A percentile compares a stretch with the other conserved stretches of the same genome.
Conservation (phyloP, 2,113 vertebrate genomes). For the Eubucco bourcierii region DNA sequence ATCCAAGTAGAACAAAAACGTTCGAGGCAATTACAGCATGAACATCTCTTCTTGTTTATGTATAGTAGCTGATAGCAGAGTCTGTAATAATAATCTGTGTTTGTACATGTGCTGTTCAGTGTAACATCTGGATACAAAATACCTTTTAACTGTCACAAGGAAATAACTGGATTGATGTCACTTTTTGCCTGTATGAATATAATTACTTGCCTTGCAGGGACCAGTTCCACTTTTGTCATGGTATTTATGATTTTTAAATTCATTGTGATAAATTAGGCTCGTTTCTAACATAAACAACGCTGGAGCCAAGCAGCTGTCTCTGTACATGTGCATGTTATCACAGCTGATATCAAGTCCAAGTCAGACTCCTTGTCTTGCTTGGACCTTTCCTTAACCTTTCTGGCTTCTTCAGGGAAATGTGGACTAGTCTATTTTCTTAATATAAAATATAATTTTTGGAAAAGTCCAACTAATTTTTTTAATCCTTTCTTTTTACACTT, state of each 20-base stretch:
- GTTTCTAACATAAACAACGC: conserved; percentile 47
- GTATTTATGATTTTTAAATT: conserved; percentile 53
- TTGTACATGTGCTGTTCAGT: conserved; percentile 8
- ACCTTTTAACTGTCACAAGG: conserved; percentile 24
- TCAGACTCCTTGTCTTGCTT: conserved; percentile 36
- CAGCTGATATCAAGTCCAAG: conserved; percentile 48
- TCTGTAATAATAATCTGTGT: conserved; percentile 50
- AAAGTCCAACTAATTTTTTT: background rate
- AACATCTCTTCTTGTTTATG: conserved; percentile 60
- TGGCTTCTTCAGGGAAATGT: conserved; percentile 29
- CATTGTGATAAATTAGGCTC: conserved; percentile 63
- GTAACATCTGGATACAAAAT: background rate
- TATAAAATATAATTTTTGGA: background rate
- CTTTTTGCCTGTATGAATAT: background rate
- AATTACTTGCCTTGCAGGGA: conserved; percentile 45
- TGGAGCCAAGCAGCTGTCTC: conserved; percentile 54
- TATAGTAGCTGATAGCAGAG: conserved; percentile 56
- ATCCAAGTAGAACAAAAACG: conserved; percentile 33
- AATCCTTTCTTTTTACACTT: background rate
- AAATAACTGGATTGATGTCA: conserved; percentile 39
- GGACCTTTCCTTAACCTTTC: conserved; percentile 63
- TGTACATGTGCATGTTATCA: conserved; percentile 59
- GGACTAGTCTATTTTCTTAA: conserved; percentile 26
- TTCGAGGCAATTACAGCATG: conserved; percentile 46
- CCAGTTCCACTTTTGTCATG: conserved; percentile 33